Evolutionary conservation across 2,888 invertebrate genomes (phyloP).

Genomic region (Crioceris asparagi): DNA sequence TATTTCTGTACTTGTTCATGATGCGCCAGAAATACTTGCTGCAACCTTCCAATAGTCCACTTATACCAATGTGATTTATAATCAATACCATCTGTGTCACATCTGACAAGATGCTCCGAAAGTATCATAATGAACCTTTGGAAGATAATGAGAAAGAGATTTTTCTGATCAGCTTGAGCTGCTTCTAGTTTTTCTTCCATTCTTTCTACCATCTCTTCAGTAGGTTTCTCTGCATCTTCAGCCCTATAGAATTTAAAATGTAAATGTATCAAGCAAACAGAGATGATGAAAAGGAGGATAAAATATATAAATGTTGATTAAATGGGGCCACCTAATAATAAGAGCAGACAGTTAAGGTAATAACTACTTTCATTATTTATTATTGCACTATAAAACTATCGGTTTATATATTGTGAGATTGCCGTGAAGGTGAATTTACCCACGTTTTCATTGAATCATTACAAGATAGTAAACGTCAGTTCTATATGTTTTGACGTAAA

Average conservation of each 20-base stretch:
- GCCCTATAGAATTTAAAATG: slow-evolving; percentile 8
- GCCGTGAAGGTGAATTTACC: no score
- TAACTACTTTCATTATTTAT: no score
- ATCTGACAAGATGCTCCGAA: slow-evolving; percentile 87
- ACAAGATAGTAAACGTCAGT: no score
- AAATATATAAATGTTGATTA: no score
- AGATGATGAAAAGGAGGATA: no score
- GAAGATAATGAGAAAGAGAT: slow-evolving; percentile 92
- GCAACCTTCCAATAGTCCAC: slow-evolving; percentile 88
- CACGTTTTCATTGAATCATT: no score
- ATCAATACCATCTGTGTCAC: slow-evolving; percentile 87
- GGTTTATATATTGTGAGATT: no score
- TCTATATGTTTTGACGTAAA: no score
- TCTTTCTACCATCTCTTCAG: slow-evolving; percentile 80
- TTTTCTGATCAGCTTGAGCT: slow-evolving; percentile 93
- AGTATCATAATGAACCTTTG: slow-evolving; percentile 97
- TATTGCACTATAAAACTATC: no score
- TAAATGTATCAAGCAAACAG: neutral
- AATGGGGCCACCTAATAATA: no score
- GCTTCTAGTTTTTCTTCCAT: slow-evolving; percentile 93
- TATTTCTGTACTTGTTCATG: slow-evolving; percentile 96
- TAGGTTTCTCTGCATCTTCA: slow-evolving; percentile 50
- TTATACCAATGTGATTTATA: slow-evolving; percentile 93
- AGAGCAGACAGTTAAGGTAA: no score
- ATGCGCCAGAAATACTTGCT: slow-evolving; percentile 93